Evolutionary conservation across 2,888 invertebrate genomes (phyloP).

Genomic region (Gymnocheta viridis): DNA sequence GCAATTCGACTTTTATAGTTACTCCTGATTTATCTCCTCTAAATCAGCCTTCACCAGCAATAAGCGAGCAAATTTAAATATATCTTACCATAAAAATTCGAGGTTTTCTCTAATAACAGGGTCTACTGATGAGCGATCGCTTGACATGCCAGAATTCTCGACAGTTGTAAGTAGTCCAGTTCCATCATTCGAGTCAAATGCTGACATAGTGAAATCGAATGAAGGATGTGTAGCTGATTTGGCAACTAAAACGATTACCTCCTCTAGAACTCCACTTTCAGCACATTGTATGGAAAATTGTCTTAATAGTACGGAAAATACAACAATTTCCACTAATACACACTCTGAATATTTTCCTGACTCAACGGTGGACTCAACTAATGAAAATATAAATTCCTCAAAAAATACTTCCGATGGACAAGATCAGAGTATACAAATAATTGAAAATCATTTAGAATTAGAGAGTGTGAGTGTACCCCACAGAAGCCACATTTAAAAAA

Average conservation of each 20-base stretch:
- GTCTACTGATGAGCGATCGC: not conserved
- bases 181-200: no score
- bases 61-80: not conserved
- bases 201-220: not conserved
- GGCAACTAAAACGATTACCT: no score
- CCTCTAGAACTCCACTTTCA: no score
- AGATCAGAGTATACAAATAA: not conserved
- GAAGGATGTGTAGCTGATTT: not conserved
- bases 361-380: not conserved
- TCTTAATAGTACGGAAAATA: not conserved
- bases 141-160: not conserved
- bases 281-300: not conserved
- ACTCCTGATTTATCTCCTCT: not conserved
- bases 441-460: not conserved
- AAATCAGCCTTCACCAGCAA: not conserved
- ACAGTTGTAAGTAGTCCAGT: no score
- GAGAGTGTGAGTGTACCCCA: not conserved
- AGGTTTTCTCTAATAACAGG: not conserved
- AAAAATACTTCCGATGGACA: not conserved
- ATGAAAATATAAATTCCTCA: not conserved
- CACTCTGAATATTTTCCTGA: slow-evolving; percentile 13
- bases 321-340: not conserved
- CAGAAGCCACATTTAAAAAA: not conserved
- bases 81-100: no score
- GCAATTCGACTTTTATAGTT: not conserved